Evolutionary conservation across 2,797 vertebrate genomes (phyloP), one percentile per base, ranked within the genome.

Genomic region (Bradypus variegatus): DNA sequence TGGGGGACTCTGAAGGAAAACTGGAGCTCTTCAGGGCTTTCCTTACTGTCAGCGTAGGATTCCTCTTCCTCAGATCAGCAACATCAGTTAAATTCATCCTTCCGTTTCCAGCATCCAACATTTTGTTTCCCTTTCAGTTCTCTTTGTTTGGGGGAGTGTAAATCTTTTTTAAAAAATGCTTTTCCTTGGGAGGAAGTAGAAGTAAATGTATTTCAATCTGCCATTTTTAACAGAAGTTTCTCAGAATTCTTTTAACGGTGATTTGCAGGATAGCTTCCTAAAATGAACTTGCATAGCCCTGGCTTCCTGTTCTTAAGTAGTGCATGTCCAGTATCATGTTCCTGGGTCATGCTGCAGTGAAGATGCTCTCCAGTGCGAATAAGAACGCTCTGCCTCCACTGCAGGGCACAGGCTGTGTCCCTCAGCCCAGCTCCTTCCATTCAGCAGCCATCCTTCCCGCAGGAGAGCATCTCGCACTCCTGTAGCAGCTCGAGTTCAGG

Each of bases 241-340:
- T 38, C 31, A 73, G 50, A 67, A 65, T 73, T 55, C 58, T 29
- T 21, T 45, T 23, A 45, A 53, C 8, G 23, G 48, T 73, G 18
- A 29, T 78, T 67, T 67, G 7, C 29, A 36, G 31, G 80, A 16
- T 29, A 83, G 38, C 48, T 48, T 77, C 6, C 64, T 29, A 60
- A 70, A 86, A 9, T 5, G 4, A 33, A 23, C 1, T 6, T 7
- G 4, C 36, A 12, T 9, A 14, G 0, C 65, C 5, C 4, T 10
- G 33, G 65, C 48, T 11, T 83, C 33, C 75, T 64, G 0, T 21
- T 41, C 21, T 12, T n/a, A 14, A 55, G 33, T 33, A 48, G 77
- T 23, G 1, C 8, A 1, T 11, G 9, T 1, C 55, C 31, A 27
- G 3, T 64, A 11, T 50, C n/a, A 29, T 1, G 5, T 6, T 55